Percentiles rank a stretch among this genome's conserved stretches.
Evolutionary conservation across 1,140 invertebrate genomes (phyloP).

Genomic region (Himalopsyche phryganea): DNA sequence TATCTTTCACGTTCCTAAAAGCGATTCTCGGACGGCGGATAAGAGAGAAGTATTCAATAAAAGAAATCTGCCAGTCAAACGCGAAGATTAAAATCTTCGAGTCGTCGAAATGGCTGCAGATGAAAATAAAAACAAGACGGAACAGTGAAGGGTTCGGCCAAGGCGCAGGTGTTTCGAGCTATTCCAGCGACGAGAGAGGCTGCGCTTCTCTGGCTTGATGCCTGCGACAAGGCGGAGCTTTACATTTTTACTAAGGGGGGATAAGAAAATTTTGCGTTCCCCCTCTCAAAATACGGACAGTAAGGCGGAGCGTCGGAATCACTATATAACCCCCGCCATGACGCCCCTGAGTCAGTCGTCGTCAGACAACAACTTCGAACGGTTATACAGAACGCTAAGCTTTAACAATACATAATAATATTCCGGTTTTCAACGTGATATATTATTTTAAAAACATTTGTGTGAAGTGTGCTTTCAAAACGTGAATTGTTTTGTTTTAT

Average conservation of each 20-base stretch:
- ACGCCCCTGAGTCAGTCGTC: constrained; percentile 12
- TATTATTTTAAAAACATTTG: too few relatives aligned
- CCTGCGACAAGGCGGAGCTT: too few relatives aligned
- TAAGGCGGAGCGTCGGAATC: constrained; percentile 4
- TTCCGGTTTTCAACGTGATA: too few relatives aligned
- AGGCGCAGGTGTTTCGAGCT: not conserved
- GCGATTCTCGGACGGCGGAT: not conserved
- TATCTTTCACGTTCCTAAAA: not conserved
- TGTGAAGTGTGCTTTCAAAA: too few relatives aligned
- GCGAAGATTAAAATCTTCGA: not conserved
- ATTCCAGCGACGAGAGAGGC: not conserved
- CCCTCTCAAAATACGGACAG: not conserved
- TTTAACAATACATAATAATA: too few relatives aligned
- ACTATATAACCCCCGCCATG: constrained; percentile 29
- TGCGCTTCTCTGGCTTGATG: too few relatives aligned
- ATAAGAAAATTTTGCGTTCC: too few relatives aligned
- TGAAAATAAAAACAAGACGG: not conserved
- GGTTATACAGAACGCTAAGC: not conserved
- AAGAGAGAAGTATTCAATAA: not conserved
- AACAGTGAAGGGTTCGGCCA: not conserved
- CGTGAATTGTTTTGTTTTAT: too few relatives aligned
- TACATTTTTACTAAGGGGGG: too few relatives aligned
- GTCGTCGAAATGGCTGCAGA: too few relatives aligned
- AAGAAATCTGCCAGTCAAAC: constrained; percentile 2
- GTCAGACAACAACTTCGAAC: not conserved